Base-by-base conservation (phyloP, 2,797 vertebrate species). In the Phataginus tricuspis region DNA sequence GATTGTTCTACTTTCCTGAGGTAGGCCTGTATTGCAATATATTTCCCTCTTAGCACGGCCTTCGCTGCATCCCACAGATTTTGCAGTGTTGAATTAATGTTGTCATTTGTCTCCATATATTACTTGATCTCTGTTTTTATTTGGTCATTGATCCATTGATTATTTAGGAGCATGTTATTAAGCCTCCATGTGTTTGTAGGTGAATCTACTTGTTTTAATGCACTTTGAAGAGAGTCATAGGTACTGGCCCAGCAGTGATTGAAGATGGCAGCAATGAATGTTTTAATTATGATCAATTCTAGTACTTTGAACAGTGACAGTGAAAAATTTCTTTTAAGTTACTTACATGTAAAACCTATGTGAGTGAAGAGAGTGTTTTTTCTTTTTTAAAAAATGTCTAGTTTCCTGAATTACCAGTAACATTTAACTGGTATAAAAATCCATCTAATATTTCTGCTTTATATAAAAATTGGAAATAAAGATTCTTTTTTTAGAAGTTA, bases 341-440 rank as follows among this genome's bases (percentile, higher is more conserved):
- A 95, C 42, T 91, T 78, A 31, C 59, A 80, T 53, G n/a, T 86
- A 49, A 94, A 92, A 86, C 95, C 10, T 89, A 7, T 57, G 42
- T 72, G 45, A 59, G 25, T 77, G 51, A 93, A 82, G 63, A 53
- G 6, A 13, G 14, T 79, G 21, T 66, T 66, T 77, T 34, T 66
- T 29, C 13, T 25, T 87, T 80, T 86, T 85, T 42, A n/a, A 4
- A 51, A 79, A 92, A 77, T 25, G 25, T 57, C 39, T 83, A 16
- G 27, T 84, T 97, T 89, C 12, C 12, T 55, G 51, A 92, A 74
- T 80, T 94, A 90, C 16, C 15, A 55, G 14, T 69, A 91, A 55
- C 4, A 27, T 51, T 94, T 80, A 84, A 71, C 86, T 85, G 42
- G 31, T 61, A 90, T 63, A 90, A 84, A 74, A 64, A 91, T 57